These are phyloP conservation scores for Phacellophora camtschatica DNA, from an alignment of 30 jellyfish, hydroid and myxozoan species.

Conservation along the genomic window DNA sequence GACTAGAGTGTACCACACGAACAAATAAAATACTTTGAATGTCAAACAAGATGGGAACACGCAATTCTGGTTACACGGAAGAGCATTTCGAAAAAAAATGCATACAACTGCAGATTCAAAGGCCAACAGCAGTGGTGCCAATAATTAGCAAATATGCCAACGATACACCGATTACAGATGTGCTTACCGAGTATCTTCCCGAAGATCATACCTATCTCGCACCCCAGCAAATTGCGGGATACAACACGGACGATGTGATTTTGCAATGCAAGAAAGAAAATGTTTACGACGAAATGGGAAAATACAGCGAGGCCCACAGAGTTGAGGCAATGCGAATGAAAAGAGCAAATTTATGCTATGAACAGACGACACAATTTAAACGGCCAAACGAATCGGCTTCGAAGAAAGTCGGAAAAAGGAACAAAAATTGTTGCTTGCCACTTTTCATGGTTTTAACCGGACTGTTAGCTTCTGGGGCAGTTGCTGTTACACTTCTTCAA, in stretches of 20 bases:
- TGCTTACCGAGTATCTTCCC: background rate
- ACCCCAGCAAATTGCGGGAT: slow-evolving; percentile 60
- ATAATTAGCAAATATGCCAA: slow-evolving; percentile 47
- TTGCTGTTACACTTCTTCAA: slow-evolving; percentile 41
- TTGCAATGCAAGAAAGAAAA: slow-evolving; percentile 42
- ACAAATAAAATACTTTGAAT: too few species aligned
- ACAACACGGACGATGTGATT: slow-evolving; percentile 65
- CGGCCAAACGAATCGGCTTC: background rate
- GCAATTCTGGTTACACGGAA: slow-evolving; percentile 28
- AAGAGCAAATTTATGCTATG: slow-evolving; percentile 20
- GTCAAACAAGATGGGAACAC: slow-evolving; percentile 42
- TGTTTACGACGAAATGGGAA: slow-evolving; percentile 60
- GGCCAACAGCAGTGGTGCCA: background rate
- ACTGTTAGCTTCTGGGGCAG: slow-evolving; percentile 24
- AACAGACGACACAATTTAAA: slow-evolving; percentile 8
- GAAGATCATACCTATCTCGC: slow-evolving; percentile 63
- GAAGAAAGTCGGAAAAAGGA: background rate
- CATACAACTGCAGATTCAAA: too few species aligned
- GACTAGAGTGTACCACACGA: too few species aligned
- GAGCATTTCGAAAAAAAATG: slow-evolving; percentile 1
- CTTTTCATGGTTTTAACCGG: slow-evolving; percentile 14
- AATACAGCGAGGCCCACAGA: slow-evolving; percentile 19
- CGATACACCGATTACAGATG: slow-evolving; percentile 43
- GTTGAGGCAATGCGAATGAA: slow-evolving; percentile 36
- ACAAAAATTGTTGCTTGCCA: slow-evolving; percentile 20